Conservation (phyloP, 2,888 invertebrate species). For the Rhogogaster chlorosoma region DNA sequence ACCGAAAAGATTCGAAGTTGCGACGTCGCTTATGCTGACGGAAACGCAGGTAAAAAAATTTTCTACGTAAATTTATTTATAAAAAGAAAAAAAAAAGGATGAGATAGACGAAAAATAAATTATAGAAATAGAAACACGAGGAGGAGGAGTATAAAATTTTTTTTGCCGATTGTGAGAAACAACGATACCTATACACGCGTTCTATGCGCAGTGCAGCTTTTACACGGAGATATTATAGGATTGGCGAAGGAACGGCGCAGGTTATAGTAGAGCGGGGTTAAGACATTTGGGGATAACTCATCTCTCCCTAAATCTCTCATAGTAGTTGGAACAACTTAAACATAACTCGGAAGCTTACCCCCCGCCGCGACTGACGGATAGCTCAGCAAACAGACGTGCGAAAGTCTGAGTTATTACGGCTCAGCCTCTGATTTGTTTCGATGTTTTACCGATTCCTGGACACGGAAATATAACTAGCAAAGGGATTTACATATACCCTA, state of each 20-base stretch:
- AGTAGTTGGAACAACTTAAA: conserved; percentile 74
- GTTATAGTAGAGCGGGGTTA: conserved; percentile 53
- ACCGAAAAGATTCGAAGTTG: conserved; percentile 99
- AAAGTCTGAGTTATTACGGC: conserved; percentile 75
- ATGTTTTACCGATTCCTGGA: conserved; percentile 73
- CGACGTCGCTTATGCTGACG: conserved; percentile 97
- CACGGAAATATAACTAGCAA: conserved; percentile 9
- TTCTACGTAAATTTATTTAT: background rate
- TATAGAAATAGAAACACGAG: background rate
- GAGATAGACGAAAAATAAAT: too few relatives aligned
- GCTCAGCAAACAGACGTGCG: conserved; percentile 72
- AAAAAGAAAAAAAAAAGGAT: background rate
- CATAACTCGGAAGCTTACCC: conserved; percentile 74
- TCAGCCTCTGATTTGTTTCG: conserved; percentile 76
- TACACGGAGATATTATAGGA: conserved; percentile 32
- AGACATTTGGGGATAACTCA: conserved; percentile 69
- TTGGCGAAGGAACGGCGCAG: conserved; percentile 37
- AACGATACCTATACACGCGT: too few relatives aligned
- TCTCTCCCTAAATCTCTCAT: conserved; percentile 63
- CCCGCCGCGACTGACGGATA: conserved; percentile 70
- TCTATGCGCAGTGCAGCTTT: background rate
- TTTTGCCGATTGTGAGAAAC: too few relatives aligned
- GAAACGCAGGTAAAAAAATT: conserved; percentile 98
- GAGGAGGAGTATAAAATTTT: background rate
- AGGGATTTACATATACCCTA: background rate